A percentile compares a stretch with the other conserved stretches of the same genome.
phyloP scores from a whole-genome alignment of 2,888 invertebrate species.

The Blomia tropicalis region DNA sequence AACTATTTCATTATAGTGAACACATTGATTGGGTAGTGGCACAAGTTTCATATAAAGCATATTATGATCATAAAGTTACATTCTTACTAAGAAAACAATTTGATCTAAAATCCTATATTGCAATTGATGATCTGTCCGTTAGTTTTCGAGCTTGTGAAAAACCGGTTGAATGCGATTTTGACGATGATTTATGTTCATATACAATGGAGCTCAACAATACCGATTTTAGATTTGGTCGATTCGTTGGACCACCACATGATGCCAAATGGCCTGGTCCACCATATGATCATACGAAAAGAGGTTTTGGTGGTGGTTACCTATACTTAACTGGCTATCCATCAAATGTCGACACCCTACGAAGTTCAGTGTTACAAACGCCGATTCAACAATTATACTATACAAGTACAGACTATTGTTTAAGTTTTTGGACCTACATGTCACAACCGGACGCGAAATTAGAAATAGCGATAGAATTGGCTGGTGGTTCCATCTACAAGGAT shows the following conservation, averaged over 20 bases:
- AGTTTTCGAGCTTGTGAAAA: neutral
- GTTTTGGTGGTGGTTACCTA: slow-evolving; percentile 3
- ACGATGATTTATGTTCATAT: slow-evolving; percentile 9
- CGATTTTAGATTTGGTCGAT: slow-evolving; percentile 3
- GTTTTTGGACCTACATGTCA: neutral
- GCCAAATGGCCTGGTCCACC: slow-evolving; percentile 10
- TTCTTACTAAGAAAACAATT: neutral
- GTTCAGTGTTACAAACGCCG: neutral
- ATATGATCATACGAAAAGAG: slow-evolving; percentile 14
- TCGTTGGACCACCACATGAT: neutral
- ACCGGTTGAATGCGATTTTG: slow-evolving; percentile 18
- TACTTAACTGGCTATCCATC: slow-evolving; percentile 7
- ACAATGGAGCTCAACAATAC: neutral
- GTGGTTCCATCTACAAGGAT: neutral
- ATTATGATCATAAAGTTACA: slow-evolving; percentile 16
- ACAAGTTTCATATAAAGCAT: neutral
- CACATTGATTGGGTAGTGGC: slow-evolving; percentile 10
- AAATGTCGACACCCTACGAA: neutral
- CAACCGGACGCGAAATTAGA: neutral
- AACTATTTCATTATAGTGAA: neutral
- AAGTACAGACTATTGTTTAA: neutral
- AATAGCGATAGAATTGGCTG: neutral
- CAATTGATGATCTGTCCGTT: slow-evolving; percentile 14
- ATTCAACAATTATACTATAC: neutral
- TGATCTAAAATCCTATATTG: neutral